Evolutionary conservation across 2,888 invertebrate species (phyloP).

Genomic region (Xestobium rufovillosum): DNA sequence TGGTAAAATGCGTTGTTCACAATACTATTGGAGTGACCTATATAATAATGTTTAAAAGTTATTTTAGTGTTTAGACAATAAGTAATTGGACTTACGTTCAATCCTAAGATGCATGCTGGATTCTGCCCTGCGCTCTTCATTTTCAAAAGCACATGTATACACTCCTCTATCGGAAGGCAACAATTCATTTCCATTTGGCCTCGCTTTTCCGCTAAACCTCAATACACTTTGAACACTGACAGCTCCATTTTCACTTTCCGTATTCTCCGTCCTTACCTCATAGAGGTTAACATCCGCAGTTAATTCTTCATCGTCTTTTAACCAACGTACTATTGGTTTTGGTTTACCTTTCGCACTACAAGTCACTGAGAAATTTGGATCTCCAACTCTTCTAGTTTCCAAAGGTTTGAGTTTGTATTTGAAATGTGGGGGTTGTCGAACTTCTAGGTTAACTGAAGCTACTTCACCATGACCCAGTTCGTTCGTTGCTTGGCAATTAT

Average conservation of each 20-base stretch:
- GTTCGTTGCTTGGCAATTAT: slow-evolving; percentile 85
- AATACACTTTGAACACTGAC: slow-evolving; percentile 77
- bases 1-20: too few species aligned
- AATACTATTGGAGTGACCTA: too few species aligned
- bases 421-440: slow-evolving; percentile 83
- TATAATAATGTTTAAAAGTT: too few species aligned
- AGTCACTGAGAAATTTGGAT: slow-evolving; percentile 68
- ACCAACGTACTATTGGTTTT: slow-evolving; percentile 74
- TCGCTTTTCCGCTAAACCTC: slow-evolving; percentile 69
- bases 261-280: slow-evolving; percentile 68
- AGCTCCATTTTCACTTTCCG: slow-evolving; percentile 70
- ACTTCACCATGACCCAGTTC: slow-evolving; percentile 81
- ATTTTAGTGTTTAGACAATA: too few species aligned
- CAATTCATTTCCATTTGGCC: slow-evolving; percentile 68
- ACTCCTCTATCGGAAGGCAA: slow-evolving; percentile 79
- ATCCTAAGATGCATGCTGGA: slow-evolving; percentile 86
- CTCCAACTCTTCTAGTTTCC: slow-evolving; percentile 71
- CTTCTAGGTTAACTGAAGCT: slow-evolving; percentile 76
- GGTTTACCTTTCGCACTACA: slow-evolving; percentile 88
- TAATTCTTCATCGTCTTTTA: slow-evolving; percentile 76
- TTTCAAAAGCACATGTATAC: slow-evolving; percentile 82
- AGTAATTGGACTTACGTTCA: slow-evolving; percentile 78
- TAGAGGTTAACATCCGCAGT: slow-evolving; percentile 70
- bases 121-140: slow-evolving; percentile 81
- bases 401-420: slow-evolving; percentile 75